Evolutionary conservation across 2,797 vertebrate species (phyloP), one percentile per base, ranked within the genome.

Genomic region (Poeciliopsis presidionis): DNA sequence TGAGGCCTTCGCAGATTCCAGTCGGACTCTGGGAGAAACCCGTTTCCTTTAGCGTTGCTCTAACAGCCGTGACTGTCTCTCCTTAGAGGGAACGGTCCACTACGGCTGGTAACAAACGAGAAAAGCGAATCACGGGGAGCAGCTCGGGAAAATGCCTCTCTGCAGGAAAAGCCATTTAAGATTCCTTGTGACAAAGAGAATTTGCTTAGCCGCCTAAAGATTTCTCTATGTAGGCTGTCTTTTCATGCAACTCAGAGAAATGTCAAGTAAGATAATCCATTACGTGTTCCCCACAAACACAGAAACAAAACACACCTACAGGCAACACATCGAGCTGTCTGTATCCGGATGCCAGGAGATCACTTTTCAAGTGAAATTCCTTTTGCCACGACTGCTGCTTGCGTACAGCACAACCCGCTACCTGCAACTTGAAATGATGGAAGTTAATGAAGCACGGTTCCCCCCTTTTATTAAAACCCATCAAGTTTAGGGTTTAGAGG

Each of bases 211-310:
- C 80, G 81, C 77, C 85, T 86, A 92, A 87, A 91, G 84, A 89
- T 91, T 77, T 80, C 81, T 80, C 61, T 84, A 81, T 87, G 88
- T 87, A 84, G 87, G 89, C 83, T 91, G 76, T 91, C 84, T 91
- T 90, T 93, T 93, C 88, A 95, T 87, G 87, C 84, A 90, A 84
- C 85, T 82, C 93, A 39, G 18, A 65, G 36, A 65, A 65, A 65
- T 65, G 63, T 65, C 63, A 95, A 91, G 82, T 86, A 87, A 92
- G 92, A 94, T 94, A 94, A 94, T 83, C 84, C 53, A 86, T 90
- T 91, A 89, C 90, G 89, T 82, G 84, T 80, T 79, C 79, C 49
- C 91, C 91, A 90, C 91, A 92, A 92, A 80, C 91, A 92, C 87
- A 83, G 70, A 81, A 53, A 76, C 51, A 72, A 81, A 53, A 72